phyloP scores from a whole-genome alignment of 1,140 invertebrate species.

The Chymomyza costata region DNA sequence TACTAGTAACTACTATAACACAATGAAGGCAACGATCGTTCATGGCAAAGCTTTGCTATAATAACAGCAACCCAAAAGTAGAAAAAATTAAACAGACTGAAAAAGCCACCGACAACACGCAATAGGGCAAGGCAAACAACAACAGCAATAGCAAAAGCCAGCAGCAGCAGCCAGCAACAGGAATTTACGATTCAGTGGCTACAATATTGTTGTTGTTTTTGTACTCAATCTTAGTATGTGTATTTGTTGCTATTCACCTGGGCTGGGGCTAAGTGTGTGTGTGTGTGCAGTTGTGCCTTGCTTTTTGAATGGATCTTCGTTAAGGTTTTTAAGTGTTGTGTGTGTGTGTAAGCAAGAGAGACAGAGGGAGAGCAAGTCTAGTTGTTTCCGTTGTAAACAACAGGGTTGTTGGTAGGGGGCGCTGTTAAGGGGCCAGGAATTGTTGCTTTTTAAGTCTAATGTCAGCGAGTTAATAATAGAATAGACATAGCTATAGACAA shows the following conservation, averaged over 20 bases:
- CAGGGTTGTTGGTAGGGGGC: conserved; percentile 24
- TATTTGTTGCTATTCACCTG: conserved; percentile 6
- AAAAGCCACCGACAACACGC: conserved; percentile 67
- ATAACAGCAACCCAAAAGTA: conserved; percentile 55
- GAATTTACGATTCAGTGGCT: conserved; percentile 71
- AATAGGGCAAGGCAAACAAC: conserved; percentile 74
- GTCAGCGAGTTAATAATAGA: conserved; percentile 41
- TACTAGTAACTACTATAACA: conserved; percentile 22
- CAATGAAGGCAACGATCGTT: conserved; percentile 25
- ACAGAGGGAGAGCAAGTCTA: too few relatives aligned
- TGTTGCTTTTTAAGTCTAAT: conserved; percentile 50
- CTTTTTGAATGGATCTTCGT: conserved; percentile 37
- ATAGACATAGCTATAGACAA: too few relatives aligned
- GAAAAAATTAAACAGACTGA: conserved; percentile 65
- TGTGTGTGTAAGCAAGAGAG: conserved; percentile 38
- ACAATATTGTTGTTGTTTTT: conserved; percentile 54
- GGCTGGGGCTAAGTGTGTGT: background rate
- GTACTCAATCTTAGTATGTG: conserved; percentile 21
- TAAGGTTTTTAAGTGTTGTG: conserved; percentile 26
- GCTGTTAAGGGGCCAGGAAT: conserved; percentile 26
- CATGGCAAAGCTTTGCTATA: conserved; percentile 57
- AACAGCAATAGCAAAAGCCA: conserved; percentile 37
- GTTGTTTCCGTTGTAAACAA: conserved; percentile 62
- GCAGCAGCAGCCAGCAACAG: conserved; percentile 55
- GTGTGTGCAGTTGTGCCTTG: conserved; percentile 13